Evolutionary conservation across 2,888 invertebrate species (phyloP).

Genomic region (Netelia inedita): DNA sequence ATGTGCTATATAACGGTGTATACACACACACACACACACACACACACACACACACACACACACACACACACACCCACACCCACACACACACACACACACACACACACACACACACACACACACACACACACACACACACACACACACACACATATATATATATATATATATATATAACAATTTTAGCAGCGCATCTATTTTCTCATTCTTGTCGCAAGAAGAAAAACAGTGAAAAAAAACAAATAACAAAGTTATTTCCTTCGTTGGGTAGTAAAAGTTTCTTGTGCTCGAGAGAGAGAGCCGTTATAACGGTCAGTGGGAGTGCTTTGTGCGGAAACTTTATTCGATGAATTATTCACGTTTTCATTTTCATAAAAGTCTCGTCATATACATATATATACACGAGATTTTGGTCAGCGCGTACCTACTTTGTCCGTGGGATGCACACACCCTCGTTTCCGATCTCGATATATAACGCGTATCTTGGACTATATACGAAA

Average conservation of each 20-base stretch:
- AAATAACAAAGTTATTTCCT: constrained; percentile 46
- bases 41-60: no score
- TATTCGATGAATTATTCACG: constrained; percentile 57
- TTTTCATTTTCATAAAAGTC: constrained; percentile 49
- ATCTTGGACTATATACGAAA: no score
- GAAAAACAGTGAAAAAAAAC: neutral
- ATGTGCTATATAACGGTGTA: neutral
- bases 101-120: no score
- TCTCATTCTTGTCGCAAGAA: constrained; percentile 1
- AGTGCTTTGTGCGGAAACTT: constrained; percentile 39
- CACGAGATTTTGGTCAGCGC: no score
- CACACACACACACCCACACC: no score
- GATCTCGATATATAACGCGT: no score
- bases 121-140: no score
- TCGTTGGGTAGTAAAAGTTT: constrained; percentile 2
- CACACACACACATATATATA: no score
- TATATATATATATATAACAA: neutral
- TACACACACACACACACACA: no score
- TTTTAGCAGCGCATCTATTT: constrained; percentile 9
- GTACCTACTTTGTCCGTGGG: no score
- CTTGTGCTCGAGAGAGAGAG: neutral
- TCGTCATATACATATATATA: neutral
- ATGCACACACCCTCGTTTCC: no score
- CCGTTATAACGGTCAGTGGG: constrained; percentile 25
- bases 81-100: no score